Percentiles rank a stretch among this genome's conserved stretches.
Conservation (phyloP, 37 sponge, comb jelly and placozoan genomes). For the Ephydatia muelleri region DNA sequence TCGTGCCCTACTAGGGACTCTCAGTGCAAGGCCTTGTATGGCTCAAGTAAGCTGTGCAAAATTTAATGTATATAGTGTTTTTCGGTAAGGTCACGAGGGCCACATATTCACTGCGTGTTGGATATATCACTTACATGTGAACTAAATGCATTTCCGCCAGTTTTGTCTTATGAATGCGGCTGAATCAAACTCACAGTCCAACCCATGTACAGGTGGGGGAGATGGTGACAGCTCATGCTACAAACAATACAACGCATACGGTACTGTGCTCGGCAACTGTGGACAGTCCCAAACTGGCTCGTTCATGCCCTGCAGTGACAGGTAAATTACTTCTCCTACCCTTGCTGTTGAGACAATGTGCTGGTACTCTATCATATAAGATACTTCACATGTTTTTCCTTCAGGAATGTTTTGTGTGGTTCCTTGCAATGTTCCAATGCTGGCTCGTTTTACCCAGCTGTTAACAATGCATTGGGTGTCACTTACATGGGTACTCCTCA, state of each 20-base stretch:
- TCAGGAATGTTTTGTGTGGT: neutral
- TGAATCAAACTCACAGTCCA: too few relatives aligned
- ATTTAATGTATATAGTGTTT: neutral
- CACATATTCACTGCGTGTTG: too few relatives aligned
- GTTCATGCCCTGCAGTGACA: neutral
- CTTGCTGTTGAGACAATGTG: neutral
- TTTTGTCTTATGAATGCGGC: too few relatives aligned
- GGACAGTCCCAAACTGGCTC: neutral
- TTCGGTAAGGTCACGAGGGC: too few relatives aligned
- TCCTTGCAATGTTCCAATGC: neutral
- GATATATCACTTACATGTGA: too few relatives aligned
- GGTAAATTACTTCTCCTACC: neutral
- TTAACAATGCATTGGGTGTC: neutral
- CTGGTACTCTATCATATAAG: neutral
- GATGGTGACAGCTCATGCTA: neutral
- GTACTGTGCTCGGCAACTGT: conserved; percentile 17
- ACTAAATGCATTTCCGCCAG: too few relatives aligned
- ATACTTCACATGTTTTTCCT: neutral
- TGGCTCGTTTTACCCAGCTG: neutral
- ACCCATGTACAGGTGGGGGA: neutral
- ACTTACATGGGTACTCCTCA: neutral
- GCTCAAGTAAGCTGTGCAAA: neutral
- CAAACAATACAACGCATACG: neutral
- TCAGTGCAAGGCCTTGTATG: conserved; percentile 22
- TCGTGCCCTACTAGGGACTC: conserved; percentile 27